Base-by-base conservation (phyloP, 2,113 vertebrate genomes). In the Todiramphus chloris region DNA sequence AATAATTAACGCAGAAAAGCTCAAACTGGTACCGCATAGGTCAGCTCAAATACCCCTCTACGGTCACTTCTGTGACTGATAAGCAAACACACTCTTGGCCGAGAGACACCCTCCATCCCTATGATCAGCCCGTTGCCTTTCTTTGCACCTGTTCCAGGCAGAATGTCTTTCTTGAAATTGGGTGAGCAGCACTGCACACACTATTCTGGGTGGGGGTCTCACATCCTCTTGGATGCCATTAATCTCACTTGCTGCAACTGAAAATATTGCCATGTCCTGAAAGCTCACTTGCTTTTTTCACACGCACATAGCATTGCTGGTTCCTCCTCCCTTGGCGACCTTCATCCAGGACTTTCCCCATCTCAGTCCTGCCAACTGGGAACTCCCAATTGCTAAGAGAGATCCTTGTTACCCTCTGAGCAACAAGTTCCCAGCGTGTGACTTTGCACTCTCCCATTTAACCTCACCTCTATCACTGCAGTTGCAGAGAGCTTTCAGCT, bases 1-100 rank as follows among this genome's bases (percentile, higher is more conserved):
- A 94, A 95, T 95, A 96, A 96, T 94, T 93, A 96, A 93, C 10
- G 8, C 64, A 76, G 67, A 66, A 88, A 77, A 90, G 51, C 93
- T 96, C 50, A 51, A 13, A 73, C 39, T 58, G 44, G 62, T 83
- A 53, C 28, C 5, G 3, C 67, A 58, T 78, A 82, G 78, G 82
- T 88, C 55, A 63, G 87, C 55, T 85, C 75, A 24, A 39, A 31
- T 43, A 35, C 58, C 74, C 83, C 77, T 66, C 50, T 85, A 55
- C 87, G 83, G 59, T 59, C 78, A 43, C n/a, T 95, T 70, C 74
- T 85, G 62, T 55, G 66, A 48, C 69, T 58, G 89, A 20, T 51
- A 79, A 87, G 44, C 25, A 87, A 95, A 89, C 24, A 46, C 0
- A 5, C 48, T 75, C 66, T 30, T 66, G 86, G 50, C 56, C 10